Conservation (phyloP, 2,888 invertebrate genomes). For the Hololepta plana region DNA sequence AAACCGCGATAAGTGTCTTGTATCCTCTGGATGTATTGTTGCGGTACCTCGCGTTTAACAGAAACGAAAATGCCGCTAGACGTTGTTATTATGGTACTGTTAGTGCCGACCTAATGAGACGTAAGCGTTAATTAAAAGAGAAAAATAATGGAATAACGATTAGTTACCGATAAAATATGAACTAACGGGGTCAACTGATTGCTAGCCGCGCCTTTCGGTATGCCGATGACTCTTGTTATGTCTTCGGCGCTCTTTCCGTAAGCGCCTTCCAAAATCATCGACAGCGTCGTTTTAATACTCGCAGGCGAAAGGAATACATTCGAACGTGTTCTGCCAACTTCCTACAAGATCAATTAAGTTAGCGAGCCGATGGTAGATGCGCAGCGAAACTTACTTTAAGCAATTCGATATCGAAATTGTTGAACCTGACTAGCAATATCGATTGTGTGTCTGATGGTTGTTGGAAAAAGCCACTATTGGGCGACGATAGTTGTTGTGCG, state of each 20-base stretch:
- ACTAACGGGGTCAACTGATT: conserved; percentile 9
- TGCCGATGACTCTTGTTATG: conserved; percentile 35
- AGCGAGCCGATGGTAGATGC: no score
- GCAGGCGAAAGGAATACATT: conserved; percentile 50
- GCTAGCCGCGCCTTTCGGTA: conserved; percentile 21
- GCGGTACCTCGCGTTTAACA: conserved; percentile 23
- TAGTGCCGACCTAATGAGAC: no score
- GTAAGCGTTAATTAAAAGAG: not conserved
- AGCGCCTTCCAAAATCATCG: conserved; percentile 44
- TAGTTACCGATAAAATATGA: conserved; percentile 10
- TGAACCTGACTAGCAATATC: no score
- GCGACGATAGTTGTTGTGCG: no score
- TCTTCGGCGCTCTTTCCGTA: conserved; percentile 36
- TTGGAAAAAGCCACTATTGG: no score
- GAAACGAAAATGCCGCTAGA: conserved; percentile 34
- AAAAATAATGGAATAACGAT: not conserved
- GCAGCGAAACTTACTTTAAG: conserved; percentile 18
- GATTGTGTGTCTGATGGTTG: no score
- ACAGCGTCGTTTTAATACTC: conserved; percentile 42
- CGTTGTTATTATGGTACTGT: conserved; percentile 21
- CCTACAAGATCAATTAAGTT: conserved; percentile 7
- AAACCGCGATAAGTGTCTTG: conserved; percentile 32
- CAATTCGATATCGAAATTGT: conserved; percentile 23
- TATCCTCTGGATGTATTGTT: conserved; percentile 28
- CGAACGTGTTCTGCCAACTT: conserved; percentile 15